phyloP scores from a whole-genome alignment of 1,140 invertebrate species.

The Leptopilina boulardi region DNA sequence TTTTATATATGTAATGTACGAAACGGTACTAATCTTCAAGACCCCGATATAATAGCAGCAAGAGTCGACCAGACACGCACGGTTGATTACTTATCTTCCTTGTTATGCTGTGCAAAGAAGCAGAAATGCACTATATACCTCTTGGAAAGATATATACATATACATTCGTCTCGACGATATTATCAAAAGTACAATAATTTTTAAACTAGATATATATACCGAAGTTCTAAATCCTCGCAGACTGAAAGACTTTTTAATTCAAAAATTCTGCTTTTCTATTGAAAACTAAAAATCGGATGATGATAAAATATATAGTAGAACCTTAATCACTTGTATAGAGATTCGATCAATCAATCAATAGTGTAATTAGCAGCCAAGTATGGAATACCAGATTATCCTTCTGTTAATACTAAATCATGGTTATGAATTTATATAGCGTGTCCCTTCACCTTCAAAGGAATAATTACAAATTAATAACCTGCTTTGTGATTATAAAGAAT shows the following conservation, averaged over 20 bases:
- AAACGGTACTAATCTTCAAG: conserved; percentile 7
- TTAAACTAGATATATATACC: not conserved
- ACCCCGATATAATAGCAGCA: conserved; percentile 18
- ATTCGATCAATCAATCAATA: conserved; percentile 19
- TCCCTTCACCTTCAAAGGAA: not conserved
- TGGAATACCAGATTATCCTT: not conserved
- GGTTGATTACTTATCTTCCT: conserved; percentile 32
- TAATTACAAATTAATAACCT: not conserved
- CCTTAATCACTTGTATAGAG: too few species aligned
- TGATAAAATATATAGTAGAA: not conserved
- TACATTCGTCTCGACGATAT: conserved; percentile 10
- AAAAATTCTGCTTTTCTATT: too few species aligned
- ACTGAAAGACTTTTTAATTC: too few species aligned
- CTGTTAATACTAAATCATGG: conserved; percentile 1
- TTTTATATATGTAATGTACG: too few species aligned
- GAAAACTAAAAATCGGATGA: too few species aligned
- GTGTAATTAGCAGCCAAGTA: conserved; percentile 9
- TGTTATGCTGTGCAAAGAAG: conserved; percentile 26
- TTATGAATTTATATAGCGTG: not conserved
- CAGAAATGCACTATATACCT: conserved; percentile 19
- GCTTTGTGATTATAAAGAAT: conserved; percentile 12
- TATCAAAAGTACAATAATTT: conserved; percentile 22
- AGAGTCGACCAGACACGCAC: conserved; percentile 21
- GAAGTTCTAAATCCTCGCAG: not conserved
- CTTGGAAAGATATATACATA: not conserved